These are phyloP conservation scores for Dolichopus griseipennis DNA, from an alignment of 2,888 invertebrate genomes.

Conservation along the genomic window DNA sequence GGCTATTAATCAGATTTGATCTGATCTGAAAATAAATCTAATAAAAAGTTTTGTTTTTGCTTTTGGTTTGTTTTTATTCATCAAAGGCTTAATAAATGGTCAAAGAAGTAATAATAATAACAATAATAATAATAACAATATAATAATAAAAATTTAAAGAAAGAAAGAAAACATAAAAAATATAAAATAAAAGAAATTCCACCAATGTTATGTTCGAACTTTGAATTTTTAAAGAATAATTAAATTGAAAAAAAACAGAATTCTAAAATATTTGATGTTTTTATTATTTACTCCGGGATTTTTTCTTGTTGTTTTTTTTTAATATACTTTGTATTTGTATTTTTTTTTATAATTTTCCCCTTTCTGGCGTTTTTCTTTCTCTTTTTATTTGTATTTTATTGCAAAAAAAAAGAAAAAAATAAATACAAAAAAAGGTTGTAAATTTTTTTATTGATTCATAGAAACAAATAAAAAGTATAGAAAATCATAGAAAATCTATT, in stretches of 20 bases:
- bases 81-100: slow-evolving; percentile 6
- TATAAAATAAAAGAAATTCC: not conserved
- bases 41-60: not conserved
- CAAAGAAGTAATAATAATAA: not conserved
- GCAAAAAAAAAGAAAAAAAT: not conserved
- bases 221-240: not conserved
- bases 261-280: too few species aligned
- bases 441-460: not conserved
- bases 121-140: too few species aligned
- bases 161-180: not conserved
- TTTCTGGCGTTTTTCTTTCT: not conserved
- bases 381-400: not conserved
- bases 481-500: too few species aligned
- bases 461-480: slow-evolving; percentile 1
- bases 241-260: too few species aligned
- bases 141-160: too few species aligned
- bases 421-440: not conserved
- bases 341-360: not conserved
- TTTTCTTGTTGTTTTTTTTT: not conserved
- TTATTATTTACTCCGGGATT: not conserved
- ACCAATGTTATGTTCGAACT: not conserved
- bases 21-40: not conserved
- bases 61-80: not conserved
- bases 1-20: not conserved
- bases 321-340: too few species aligned